Base-by-base conservation (phyloP, 2,888 invertebrate genomes). In the Villa cingulata region DNA sequence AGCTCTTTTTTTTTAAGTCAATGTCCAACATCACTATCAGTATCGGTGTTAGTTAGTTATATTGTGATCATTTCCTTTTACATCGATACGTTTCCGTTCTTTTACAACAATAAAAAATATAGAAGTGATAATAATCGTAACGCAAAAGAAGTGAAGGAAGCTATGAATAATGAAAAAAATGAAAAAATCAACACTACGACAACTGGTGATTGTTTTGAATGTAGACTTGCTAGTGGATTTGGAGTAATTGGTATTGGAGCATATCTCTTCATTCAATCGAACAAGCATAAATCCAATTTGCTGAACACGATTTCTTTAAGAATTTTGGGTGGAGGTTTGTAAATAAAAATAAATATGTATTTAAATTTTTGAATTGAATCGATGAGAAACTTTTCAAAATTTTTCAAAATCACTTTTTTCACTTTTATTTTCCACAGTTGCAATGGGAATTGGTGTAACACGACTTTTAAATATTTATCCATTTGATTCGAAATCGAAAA, bases 191-290 rank as follows among this genome's bases (percentile, higher is more conserved):
- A n/a, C n/a, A n/a, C n/a, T n/a, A n/a, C n/a, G n/a, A n/a, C 23
- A 32, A 32, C 3, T 10, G 39, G 17, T 16, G 78, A 80, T 57
- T 81, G 81, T 53, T 55, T 74, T 7, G 67, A 71, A 1, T 82
- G 81, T 57, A 72, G 78, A 57, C 53, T 78, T 18, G 66, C 77
- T 1, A 76, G 80, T 48, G 76, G 80, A 7, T 62, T 69, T 10
- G 80, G 81, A 7, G 66, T 81, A 36, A 60, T 80, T 27, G 80
- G 79, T 1, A 77, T 78, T 50, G 79, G 80, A 51, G 71, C 71
- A 50, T 81, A 79, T 55, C 64, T 81, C 1, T 73, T 72, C 4
- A 72, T 74, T 54, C 70, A 73, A 69, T 62, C 75, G 66, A 68
- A 74, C 72, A 59, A 72, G 66, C 62, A 73, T 64, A 54, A 50